phyloP scores from a whole-genome alignment of 1,140 invertebrate genomes.

The Zophobas morio region DNA sequence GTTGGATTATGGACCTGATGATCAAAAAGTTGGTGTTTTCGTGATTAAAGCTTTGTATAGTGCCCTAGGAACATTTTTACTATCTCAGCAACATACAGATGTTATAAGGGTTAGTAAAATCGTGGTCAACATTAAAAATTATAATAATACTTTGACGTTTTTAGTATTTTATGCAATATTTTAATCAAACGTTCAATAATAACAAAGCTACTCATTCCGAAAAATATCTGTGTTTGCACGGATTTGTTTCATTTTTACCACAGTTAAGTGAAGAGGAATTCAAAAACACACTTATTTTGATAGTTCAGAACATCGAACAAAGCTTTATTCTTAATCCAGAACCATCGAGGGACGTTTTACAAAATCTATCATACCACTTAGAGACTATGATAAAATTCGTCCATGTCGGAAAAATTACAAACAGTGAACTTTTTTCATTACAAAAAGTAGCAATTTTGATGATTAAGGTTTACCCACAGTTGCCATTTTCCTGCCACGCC shows the following conservation, averaged over 20 bases:
- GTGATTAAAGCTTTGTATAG: slow-evolving; percentile 65
- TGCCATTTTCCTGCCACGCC: slow-evolving; percentile 60
- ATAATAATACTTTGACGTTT: no score
- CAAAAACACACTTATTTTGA: slow-evolving; percentile 58
- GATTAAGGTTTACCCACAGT: slow-evolving; percentile 69
- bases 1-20: slow-evolving; percentile 49
- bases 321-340: slow-evolving; percentile 61
- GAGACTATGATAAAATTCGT: slow-evolving; percentile 58
- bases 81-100: no score
- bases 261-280: slow-evolving; percentile 57
- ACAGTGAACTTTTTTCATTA: slow-evolving; percentile 66
- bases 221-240: slow-evolving; percentile 63
- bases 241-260: slow-evolving; percentile 64
- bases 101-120: no score
- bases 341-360: slow-evolving; percentile 53
- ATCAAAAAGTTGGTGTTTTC: slow-evolving; percentile 57
- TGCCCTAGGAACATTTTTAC: slow-evolving; percentile 38
- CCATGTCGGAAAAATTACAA: slow-evolving; percentile 63
- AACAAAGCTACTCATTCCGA: slow-evolving; percentile 52
- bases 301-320: slow-evolving; percentile 64
- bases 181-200: slow-evolving; percentile 55
- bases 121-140: no score
- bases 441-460: slow-evolving; percentile 64
- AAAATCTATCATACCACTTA: slow-evolving; percentile 64
- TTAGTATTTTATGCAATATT: slow-evolving; percentile 56